phyloP scores from a whole-genome alignment of 2,888 invertebrate genomes.

The Peribatodes rhomboidaria region DNA sequence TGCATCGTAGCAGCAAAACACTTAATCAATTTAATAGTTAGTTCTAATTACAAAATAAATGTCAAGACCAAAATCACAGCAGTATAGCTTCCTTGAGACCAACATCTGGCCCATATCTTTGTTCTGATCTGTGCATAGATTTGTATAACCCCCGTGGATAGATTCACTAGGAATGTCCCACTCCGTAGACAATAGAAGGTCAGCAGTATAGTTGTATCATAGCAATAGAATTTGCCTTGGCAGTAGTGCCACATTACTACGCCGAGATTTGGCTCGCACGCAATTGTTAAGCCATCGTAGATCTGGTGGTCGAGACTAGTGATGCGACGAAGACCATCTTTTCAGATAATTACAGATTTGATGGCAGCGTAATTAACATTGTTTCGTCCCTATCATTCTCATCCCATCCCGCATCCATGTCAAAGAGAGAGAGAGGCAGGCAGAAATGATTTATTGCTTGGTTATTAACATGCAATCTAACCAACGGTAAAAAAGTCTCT shows the following conservation, averaged over 20 bases:
- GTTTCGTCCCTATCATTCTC: no score
- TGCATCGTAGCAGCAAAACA: no score
- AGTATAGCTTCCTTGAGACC: no score
- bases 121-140: neutral
- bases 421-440: no score
- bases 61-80: no score
- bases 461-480: no score
- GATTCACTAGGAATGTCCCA: conserved; percentile 61
- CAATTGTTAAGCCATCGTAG: conserved; percentile 61
- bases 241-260: conserved; percentile 70
- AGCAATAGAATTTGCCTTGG: conserved; percentile 80
- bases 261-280: conserved; percentile 74
- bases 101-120: no score
- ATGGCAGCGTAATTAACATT: neutral
- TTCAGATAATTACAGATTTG: conserved; percentile 23
- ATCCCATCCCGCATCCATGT: no score
- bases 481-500: no score
- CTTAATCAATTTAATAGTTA: no score
- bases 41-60: no score
- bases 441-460: no score
- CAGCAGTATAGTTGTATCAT: conserved; percentile 76
- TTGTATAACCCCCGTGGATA: conserved; percentile 35
- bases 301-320: conserved; percentile 43
- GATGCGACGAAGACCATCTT: conserved; percentile 33
- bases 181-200: conserved; percentile 80